Evolutionary conservation across 2,113 vertebrate genomes (phyloP), one percentile per base, ranked within the genome.

Genomic region (Cyphomyrus plagiostoma): DNA sequence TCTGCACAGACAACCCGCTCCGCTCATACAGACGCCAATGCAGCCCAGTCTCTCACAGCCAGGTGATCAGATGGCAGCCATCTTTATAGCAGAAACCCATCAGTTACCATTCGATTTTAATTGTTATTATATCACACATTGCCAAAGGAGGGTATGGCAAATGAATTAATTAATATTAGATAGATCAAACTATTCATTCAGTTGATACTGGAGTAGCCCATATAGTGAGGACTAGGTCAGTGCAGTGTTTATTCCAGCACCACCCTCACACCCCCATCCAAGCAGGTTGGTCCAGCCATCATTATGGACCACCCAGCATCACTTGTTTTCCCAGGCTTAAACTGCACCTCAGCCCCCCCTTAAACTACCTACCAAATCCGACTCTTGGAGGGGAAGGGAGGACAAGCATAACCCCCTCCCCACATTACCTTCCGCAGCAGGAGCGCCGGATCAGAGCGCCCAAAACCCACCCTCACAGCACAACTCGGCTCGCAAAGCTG

Each of bases 1-100:
- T 70, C 62, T 70, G 62, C 92, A 91, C 66, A 91, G 87, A 80
- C 83, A 35, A 19, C 4, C 49, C 50, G 85, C 15, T 9, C 35
- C 10, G 19, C 13, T 62, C 87, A 45, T 11, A 8, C 2, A 42
- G 26, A 19, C 30, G 35, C 26, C 15, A 3, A 42, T 0, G 7
- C 53, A 21, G n/a, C 45, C 49, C 23, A 86, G 11, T 86, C 39
- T 50, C 46, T 46, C 11, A 26, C 74, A 80, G 17, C 35, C 1
- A 42, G 74, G 74, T 19, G 15, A 42, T 1, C 17, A 42, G 35
- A 8, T 35, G 15, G 13, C 74, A 19, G 74, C 85, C 49, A 2
- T n/a, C 11, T 35, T 17, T 42, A 42, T 8, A 74, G 26, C n/a
- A n/a, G 56, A n/a, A n/a, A n/a, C 23, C 56, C 23, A 62, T 70